Evolutionary conservation across 64 coral and sea anemone species (phyloP).

Genomic region (Porites australiensis): DNA sequence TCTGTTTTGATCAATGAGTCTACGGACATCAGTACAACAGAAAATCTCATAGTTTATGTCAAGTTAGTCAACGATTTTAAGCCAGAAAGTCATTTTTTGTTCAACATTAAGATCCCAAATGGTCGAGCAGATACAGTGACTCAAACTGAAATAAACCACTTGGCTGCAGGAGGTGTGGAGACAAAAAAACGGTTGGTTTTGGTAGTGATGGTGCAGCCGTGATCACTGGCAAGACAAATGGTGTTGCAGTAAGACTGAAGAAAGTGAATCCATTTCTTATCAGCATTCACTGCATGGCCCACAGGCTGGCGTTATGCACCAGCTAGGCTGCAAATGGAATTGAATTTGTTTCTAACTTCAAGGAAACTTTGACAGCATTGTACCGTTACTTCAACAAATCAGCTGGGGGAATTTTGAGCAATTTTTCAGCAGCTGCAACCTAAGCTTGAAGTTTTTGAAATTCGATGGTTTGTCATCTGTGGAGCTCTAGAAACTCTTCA

Average conservation of each 20-base stretch:
- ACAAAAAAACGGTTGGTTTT: not conserved
- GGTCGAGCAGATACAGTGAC: not conserved
- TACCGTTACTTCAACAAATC: conserved; percentile 32
- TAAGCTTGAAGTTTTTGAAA: conserved; percentile 46
- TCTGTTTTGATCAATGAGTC: conserved; percentile 3
- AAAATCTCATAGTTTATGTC: conserved; percentile 1
- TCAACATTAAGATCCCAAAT: not conserved
- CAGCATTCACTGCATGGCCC: conserved; percentile 55
- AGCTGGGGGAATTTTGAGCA: conserved; percentile 1
- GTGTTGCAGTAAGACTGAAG: conserved; percentile 15
- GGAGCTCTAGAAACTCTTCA: conserved; percentile 36
- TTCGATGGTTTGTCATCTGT: conserved; percentile 13
- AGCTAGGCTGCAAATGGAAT: conserved; percentile 11
- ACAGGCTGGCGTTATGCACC: conserved; percentile 17
- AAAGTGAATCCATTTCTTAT: conserved; percentile 22
- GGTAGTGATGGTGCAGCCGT: conserved; percentile 49
- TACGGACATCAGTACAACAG: not conserved
- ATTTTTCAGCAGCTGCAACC: conserved; percentile 47
- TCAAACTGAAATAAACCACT: not conserved
- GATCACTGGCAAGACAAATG: conserved; percentile 32
- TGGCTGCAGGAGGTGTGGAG: not conserved
- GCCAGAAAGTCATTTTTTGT: not conserved
- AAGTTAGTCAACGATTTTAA: not conserved
- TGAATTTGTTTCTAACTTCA: not conserved
- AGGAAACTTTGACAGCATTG: conserved; percentile 32